phyloP scores from a whole-genome alignment of 2,888 invertebrate species.

The Clepsis dumicolana region DNA sequence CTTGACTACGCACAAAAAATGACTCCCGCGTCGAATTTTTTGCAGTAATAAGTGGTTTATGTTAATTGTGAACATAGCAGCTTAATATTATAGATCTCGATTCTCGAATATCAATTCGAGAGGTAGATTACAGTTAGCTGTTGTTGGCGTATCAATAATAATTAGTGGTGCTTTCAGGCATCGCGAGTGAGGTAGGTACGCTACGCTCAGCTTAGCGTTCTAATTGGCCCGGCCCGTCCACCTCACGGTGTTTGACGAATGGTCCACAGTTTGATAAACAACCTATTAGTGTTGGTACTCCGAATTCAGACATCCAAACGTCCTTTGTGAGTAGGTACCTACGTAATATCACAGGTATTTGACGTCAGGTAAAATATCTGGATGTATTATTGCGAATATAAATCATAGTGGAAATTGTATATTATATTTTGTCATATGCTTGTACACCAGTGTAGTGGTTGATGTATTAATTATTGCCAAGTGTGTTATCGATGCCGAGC shows the following conservation, averaged over 20 bases:
- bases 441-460: no score
- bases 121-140: constrained; percentile 50
- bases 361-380: not conserved
- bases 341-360: constrained; percentile 5
- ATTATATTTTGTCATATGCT: no score
- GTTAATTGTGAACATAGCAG: not conserved
- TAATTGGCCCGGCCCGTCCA: constrained; percentile 50
- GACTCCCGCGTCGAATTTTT: not conserved
- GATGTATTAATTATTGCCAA: no score
- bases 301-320: constrained; percentile 5
- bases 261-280: constrained; percentile 55
- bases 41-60: not conserved
- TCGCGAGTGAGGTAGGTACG: constrained; percentile 57
- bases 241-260: constrained; percentile 52
- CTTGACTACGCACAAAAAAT: not conserved
- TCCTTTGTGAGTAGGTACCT: not conserved
- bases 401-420: not conserved
- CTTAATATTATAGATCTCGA: not conserved
- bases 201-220: constrained; percentile 56
- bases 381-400: not conserved
- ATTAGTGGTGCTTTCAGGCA: constrained; percentile 59
- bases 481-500: no score
- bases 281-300: constrained; percentile 38
- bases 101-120: constrained; percentile 40
- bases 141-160: constrained; percentile 57